Conservation (phyloP, 2,113 vertebrate species). For the Carassius auratus region DNA sequence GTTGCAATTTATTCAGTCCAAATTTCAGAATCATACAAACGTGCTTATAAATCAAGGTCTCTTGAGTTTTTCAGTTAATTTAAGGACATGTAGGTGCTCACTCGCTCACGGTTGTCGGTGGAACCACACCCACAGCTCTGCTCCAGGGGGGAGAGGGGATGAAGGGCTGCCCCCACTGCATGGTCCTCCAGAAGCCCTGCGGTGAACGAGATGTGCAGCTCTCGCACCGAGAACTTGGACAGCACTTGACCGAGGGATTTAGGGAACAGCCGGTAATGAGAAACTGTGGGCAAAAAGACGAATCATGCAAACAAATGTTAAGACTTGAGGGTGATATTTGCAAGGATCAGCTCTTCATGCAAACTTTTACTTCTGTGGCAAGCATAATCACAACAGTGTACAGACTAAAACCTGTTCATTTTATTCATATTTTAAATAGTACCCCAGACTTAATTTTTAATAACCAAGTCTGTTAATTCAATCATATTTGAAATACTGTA, state of each 20-base stretch:
- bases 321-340: not conserved
- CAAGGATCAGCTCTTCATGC: not conserved
- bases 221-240: conserved; percentile 89
- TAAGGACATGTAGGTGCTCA: conserved; percentile 72
- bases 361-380: not conserved
- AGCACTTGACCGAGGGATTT: conserved; percentile 93
- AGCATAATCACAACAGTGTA: not conserved
- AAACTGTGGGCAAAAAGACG: conserved; percentile 73
- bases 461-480: too few species aligned
- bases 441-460: too few species aligned
- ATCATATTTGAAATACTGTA: too few species aligned
- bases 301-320: not conserved
- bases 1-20: not conserved
- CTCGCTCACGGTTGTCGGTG: conserved; percentile 88
- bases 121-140: conserved; percentile 94
- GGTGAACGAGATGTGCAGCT: conserved; percentile 91
- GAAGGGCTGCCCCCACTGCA: conserved; percentile 90
- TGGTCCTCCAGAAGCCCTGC: conserved; percentile 91
- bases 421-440: not conserved
- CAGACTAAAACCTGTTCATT: not conserved
- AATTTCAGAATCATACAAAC: not conserved
- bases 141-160: conserved; percentile 85
- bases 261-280: conserved; percentile 95
- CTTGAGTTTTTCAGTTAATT: not conserved
- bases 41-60: not conserved